phyloP scores from a whole-genome alignment of 2,797 vertebrate species.

The Morelia viridis region DNA sequence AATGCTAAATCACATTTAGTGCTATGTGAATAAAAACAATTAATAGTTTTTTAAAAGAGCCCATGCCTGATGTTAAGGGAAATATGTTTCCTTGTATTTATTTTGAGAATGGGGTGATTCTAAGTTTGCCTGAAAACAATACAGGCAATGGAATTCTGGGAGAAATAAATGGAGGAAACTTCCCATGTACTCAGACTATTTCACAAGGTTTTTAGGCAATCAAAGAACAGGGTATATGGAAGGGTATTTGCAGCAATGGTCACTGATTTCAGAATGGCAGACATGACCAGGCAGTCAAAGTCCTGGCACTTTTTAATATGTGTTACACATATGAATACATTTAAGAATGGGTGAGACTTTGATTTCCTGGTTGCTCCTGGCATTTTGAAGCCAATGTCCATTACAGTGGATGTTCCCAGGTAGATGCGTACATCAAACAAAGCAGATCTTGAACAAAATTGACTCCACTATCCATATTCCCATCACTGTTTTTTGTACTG shows the following conservation, averaged over 20 bases:
- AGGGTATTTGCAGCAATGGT: neutral
- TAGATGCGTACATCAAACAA: neutral
- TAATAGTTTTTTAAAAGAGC: neutral
- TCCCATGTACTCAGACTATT: neutral
- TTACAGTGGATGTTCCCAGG: neutral
- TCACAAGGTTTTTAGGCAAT: neutral
- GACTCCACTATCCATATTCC: neutral
- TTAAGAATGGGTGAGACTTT: neutral
- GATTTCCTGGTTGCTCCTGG: neutral
- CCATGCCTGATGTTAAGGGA: neutral
- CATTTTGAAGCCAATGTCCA: neutral
- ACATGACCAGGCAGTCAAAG: neutral
- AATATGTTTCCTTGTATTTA: neutral
- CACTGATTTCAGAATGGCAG: neutral
- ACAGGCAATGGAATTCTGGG: neutral
- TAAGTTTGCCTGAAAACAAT: neutral
- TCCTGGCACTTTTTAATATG: neutral
- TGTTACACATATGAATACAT: neutral
- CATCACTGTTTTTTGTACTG: neutral
- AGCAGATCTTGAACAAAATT: neutral
- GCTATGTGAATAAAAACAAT: slow-evolving; percentile 26
- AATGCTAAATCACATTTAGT: slow-evolving; percentile 16
- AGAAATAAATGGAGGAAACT: neutral
- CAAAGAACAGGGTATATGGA: neutral
- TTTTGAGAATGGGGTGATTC: neutral